A percentile compares a stretch with the other conserved stretches of the same genome.
Conservation (phyloP, 1,140 invertebrate genomes). For the Diorhabda elongata region DNA sequence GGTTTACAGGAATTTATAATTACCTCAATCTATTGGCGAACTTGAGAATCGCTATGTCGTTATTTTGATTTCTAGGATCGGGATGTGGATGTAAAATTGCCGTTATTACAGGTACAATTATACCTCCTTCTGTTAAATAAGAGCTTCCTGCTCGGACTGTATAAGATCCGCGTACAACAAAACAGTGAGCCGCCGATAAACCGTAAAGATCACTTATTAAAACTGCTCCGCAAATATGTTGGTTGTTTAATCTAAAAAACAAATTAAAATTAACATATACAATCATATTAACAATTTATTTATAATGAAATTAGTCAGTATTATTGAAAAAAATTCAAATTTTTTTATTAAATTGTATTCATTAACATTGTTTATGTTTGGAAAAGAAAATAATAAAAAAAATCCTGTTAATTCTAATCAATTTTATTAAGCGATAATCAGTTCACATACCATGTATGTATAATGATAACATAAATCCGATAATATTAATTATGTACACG, state of each 20-base stretch:
- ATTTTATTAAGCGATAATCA: no score
- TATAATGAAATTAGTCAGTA: not conserved
- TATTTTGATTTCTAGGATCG: constrained; percentile 8
- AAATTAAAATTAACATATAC: not conserved
- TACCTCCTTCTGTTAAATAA: not conserved
- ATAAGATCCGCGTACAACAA: constrained; percentile 13
- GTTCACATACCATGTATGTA: no score
- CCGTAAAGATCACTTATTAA: constrained; percentile 14
- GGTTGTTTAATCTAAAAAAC: constrained; percentile 7
- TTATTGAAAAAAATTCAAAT: no score
- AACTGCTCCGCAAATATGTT: constrained; percentile 23
- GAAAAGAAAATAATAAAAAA: no score
- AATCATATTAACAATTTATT: not conserved
- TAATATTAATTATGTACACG: no score
- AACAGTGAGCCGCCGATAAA: constrained; percentile 27
- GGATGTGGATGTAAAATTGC: constrained; percentile 20
- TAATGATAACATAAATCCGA: no score
- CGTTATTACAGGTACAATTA: constrained; percentile 9
- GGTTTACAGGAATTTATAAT: not conserved
- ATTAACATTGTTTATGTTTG: no score
- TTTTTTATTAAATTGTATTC: no score
- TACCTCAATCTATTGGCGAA: constrained; percentile 3
- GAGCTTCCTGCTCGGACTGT: constrained; percentile 15
- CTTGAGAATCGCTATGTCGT: constrained; percentile 18
- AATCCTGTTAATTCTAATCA: no score